Evolutionary conservation across 2,797 vertebrate species (phyloP), one percentile per base, ranked within the genome.

Genomic region (Tinamus major): DNA sequence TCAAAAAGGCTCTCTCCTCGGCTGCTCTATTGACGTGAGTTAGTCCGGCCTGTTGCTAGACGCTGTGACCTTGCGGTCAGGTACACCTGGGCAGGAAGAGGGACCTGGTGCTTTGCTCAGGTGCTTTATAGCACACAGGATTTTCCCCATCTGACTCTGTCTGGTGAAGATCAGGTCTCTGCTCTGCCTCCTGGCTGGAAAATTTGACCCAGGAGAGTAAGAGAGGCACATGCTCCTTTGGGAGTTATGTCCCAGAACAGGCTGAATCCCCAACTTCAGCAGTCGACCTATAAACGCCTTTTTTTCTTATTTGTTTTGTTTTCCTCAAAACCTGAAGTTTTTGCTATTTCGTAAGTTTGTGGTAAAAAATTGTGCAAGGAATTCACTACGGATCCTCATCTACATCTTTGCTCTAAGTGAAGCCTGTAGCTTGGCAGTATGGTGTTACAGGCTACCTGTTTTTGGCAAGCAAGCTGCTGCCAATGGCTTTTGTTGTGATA

Each of bases 21-120:
- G 98, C 94, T 98, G 99, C 95, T 99, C 98, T 37, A 99, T 99
- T 10, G 98, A 98, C 15, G 99, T 99, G 75, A 94, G 98, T 97
- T 49, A 84, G 71, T 10, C 27, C 6, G 19, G 37, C 44, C 84
- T 31, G 3, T 27, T 89, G 21, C 78, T 80, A 75, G 53, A 24
- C 6, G 1, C 14, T 85, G 1, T 0, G 29, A 41, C 41, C 62
- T 48, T 10, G 6, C 78, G 53, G 19, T 15, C 29, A 4, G 48
- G 0, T 29, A 23, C 2, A 2, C 46, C 31, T 42, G 53, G 33
- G 33, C 46, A 23, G 20, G 5, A 9, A 24, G 2, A 1, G 39
- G 53, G 29, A 23, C 13, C 26, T 4, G 2, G 27, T 70, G 48
- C 44, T 78, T 46, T 64, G 48, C 46, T 37, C 48, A 29, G 12